A percentile compares a stretch with the other conserved stretches of the same genome.
Conservation (phyloP, 2,797 vertebrate species). For the Anguilla obscura region DNA sequence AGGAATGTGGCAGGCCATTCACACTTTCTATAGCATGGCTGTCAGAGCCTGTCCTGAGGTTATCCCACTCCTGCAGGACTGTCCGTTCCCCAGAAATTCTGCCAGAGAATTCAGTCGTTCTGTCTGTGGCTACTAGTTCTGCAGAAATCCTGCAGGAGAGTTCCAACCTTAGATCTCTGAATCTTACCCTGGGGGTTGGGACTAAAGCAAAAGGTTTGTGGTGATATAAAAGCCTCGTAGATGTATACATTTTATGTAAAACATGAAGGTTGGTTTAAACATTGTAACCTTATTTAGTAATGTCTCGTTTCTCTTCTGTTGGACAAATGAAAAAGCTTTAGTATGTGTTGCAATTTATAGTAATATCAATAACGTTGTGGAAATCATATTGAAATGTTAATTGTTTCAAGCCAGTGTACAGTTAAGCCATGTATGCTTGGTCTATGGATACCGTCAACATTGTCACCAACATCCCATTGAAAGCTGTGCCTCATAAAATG, state of each 20-base stretch:
- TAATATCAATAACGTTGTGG: neutral
- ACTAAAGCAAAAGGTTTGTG: neutral
- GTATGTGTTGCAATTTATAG: neutral
- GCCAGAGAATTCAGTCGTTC: neutral
- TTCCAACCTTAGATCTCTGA: neutral
- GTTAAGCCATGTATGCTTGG: too few relatives aligned
- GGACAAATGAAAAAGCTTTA: neutral
- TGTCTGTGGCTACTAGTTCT: neutral
- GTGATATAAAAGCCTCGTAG: neutral
- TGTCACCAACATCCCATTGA: too few relatives aligned
- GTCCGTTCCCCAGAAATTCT: neutral
- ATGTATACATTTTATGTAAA: neutral
- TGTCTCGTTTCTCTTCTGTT: neutral
- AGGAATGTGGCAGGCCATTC: conserved; percentile 31
- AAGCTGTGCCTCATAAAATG: too few relatives aligned
- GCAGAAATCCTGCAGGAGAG: neutral
- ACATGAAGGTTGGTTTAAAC: neutral
- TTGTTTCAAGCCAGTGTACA: neutral
- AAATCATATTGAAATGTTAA: neutral
- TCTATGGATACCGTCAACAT: too few relatives aligned
- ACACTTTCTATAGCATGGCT: conserved; percentile 12
- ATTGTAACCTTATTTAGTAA: neutral
- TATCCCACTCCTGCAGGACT: neutral
- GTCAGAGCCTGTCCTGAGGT: neutral
- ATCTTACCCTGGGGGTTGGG: neutral